phyloP scores from a whole-genome alignment of 2,888 invertebrate species.

The Colostygia pectinataria region DNA sequence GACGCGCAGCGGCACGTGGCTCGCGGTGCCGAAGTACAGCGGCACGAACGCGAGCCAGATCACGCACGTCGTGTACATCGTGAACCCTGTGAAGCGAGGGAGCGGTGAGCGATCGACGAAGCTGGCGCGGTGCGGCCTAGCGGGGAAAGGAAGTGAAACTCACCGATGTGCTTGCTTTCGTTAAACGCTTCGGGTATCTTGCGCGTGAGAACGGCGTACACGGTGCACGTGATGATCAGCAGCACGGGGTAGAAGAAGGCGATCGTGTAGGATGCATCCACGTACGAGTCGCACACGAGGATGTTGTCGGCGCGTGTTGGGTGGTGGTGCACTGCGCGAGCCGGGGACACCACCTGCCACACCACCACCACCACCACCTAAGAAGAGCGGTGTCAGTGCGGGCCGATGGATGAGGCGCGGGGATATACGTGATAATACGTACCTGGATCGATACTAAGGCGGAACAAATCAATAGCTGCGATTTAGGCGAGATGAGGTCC shows the following conservation, averaged over 20 bases:
- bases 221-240: slow-evolving; percentile 94
- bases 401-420: slow-evolving; percentile 8
- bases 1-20: slow-evolving; percentile 94
- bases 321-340: slow-evolving; percentile 93
- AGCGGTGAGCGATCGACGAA: not conserved
- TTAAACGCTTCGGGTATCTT: slow-evolving; percentile 99
- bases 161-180: slow-evolving; percentile 97
- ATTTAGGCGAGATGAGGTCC: slow-evolving; percentile 94
- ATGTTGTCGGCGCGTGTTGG: slow-evolving; percentile 94
- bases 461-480: slow-evolving; percentile 94
- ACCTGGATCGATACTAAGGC: slow-evolving; percentile 95
- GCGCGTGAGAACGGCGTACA: slow-evolving; percentile 96
- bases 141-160: not conserved
- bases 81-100: slow-evolving; percentile 86
- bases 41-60: slow-evolving; percentile 99
- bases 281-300: slow-evolving; percentile 94
- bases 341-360: slow-evolving; percentile 96
- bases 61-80: slow-evolving; percentile 98
- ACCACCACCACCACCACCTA: slow-evolving; percentile 91
- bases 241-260: slow-evolving; percentile 96
- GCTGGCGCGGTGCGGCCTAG: not conserved
- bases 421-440: no score
- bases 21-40: slow-evolving; percentile 97
- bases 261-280: slow-evolving; percentile 96
- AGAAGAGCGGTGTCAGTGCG: not conserved